Conservation (phyloP, 2,888 invertebrate genomes). For the Drosophila sordidula region DNA sequence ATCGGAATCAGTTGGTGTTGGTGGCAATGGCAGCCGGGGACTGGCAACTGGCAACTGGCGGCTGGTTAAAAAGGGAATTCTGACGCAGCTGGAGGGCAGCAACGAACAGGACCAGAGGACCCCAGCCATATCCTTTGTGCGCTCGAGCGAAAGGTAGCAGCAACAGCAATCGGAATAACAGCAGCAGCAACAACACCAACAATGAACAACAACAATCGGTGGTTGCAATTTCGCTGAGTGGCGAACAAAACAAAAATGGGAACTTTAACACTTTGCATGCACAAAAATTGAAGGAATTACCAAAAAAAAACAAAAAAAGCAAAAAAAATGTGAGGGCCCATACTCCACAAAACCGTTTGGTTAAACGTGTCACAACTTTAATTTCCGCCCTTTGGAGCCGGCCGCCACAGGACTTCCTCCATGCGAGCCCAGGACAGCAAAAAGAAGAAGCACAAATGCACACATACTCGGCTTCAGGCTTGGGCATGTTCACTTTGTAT, state of each 20-base stretch:
- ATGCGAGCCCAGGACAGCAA: constrained; percentile 34
- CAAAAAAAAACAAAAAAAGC: constrained; percentile 22
- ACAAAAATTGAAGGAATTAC: constrained; percentile 46
- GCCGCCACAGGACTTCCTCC: constrained; percentile 61
- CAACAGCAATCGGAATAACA: constrained; percentile 26
- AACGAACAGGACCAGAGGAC: constrained; percentile 33
- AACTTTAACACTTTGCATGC: constrained; percentile 60
- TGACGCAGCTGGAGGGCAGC: constrained; percentile 72
- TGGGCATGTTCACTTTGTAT: constrained; percentile 76
- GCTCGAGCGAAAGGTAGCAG: constrained; percentile 64
- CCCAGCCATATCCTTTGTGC: constrained; percentile 70
- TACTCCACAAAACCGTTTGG: constrained; percentile 46
- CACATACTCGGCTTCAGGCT: constrained; percentile 43
- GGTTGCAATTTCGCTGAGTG: constrained; percentile 74
- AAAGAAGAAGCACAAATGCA: constrained; percentile 48
- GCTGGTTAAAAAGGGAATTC: constrained; percentile 58
- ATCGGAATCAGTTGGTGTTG: constrained; percentile 46
- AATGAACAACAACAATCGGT: constrained; percentile 46
- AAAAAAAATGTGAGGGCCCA: constrained; percentile 38
- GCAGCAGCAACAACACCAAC: constrained; percentile 4
- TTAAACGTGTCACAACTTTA: constrained; percentile 78
- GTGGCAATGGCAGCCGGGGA: constrained; percentile 22
- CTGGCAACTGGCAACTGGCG: constrained; percentile 40
- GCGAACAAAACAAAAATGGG: constrained; percentile 26
- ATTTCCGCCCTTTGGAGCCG: constrained; percentile 65